Base-by-base conservation (phyloP, 1,140 invertebrate genomes). In the Paracyclopina nana region DNA sequence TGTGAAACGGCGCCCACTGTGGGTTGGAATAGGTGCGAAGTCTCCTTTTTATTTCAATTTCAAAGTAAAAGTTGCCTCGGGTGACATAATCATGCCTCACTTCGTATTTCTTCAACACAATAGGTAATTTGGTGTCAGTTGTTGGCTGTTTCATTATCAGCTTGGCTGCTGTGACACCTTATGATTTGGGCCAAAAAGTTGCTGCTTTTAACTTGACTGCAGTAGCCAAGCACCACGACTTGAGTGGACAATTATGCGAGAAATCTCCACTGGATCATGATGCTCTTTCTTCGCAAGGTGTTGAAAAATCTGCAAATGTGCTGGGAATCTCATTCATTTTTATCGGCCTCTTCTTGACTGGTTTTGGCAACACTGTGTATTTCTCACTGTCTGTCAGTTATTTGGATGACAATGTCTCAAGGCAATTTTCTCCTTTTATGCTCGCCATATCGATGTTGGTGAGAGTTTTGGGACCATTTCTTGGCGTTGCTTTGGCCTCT, bases 361-460 rank as follows among this genome's bases (percentile, higher is more conserved):
- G 48, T 18, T 45, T 52, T 22, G 50, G 50, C 3, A 27, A 44
- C 26, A 43, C 38, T 25, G 18, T 52, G 9, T 52, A 24, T 25
- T 45, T 28, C 20, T 45, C 9, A 9, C 30, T 52, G 6, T 34
- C 38, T 9, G 28, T 52, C 20, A 16, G 22, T 26, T 52, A 52
- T 27, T 8, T 52, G 20, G 50, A 52, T 45, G 50, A 52, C 40
- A 52, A 52, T 26, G 42, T 41, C 12, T 34, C 20, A 1, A 42
- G 43, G 22, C 25, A n/a, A 44, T 45, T 45, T 14, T 52, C 50
- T 9, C 50, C 50, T 8, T 14, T 52, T 6, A n/a, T 27, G 16
- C 25, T 52, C 9, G n/a, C 18, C 18, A 22, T 52, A n/a, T 24
- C 31, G 3, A 26, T 44, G 9, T 24, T 41, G 4, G 16, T 38